Evolutionary conservation across 1,140 invertebrate species (phyloP).

Genomic region (Brachionus plicatilis): DNA sequence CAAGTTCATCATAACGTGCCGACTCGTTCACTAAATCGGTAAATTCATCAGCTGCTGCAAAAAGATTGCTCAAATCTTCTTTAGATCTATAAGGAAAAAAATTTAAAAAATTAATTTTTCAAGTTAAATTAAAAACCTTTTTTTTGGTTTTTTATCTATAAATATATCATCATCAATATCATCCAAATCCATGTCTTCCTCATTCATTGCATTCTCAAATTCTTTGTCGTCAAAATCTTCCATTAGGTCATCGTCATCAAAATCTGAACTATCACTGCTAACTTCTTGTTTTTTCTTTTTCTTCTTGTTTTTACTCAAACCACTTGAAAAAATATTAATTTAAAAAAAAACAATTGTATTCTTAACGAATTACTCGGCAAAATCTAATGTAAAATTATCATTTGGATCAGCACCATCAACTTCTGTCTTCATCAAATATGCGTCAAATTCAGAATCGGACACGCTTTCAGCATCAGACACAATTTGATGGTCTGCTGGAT

Average conservation of each 20-base stretch:
- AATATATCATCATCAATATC: conserved; percentile 5
- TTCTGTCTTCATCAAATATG: conserved; percentile 49
- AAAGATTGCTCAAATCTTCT: conserved; percentile 30
- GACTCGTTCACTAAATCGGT: conserved; percentile 26
- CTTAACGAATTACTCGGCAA: conserved; percentile 47
- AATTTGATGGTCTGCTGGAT: not conserved
- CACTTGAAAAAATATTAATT: not conserved
- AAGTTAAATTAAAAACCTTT: not conserved
- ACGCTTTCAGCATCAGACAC: conserved; percentile 62
- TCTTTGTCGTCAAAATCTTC: conserved; percentile 32
- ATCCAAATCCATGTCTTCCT: not conserved
- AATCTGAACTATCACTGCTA: not conserved
- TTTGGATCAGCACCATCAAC: conserved; percentile 44
- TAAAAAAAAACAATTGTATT: not conserved
- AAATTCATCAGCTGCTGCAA: conserved; percentile 36
- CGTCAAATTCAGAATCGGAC: conserved; percentile 76
- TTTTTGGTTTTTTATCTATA: conserved; percentile 13
- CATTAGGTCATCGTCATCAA: conserved; percentile 27
- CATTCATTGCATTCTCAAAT: conserved; percentile 29
- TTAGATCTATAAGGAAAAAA: not conserved
- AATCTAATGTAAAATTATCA: conserved; percentile 44
- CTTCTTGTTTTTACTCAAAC: conserved; percentile 19
- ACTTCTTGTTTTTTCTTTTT: conserved; percentile 27
- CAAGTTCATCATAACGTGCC: conserved; percentile 15
- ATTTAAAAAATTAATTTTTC: not conserved